Conservation (phyloP, 1,140 invertebrate species). For the Drosophila mauritiana region DNA sequence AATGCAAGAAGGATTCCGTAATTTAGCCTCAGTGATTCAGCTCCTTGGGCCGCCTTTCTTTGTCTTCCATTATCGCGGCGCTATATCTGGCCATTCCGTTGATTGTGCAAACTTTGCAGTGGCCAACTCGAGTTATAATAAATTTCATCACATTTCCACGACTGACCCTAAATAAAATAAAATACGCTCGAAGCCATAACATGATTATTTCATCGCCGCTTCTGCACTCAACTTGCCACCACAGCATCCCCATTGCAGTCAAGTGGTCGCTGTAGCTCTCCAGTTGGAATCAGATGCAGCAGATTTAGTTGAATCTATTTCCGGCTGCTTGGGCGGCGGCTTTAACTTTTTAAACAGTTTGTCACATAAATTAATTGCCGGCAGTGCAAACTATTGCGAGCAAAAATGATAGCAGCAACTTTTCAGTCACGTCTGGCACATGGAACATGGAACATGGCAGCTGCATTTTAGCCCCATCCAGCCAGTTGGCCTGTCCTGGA, state of each 20-base stretch:
- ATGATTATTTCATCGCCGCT: constrained; percentile 57
- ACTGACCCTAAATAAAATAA: constrained; percentile 15
- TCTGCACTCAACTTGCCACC: constrained; percentile 34
- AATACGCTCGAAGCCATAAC: constrained; percentile 52
- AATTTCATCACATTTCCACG: constrained; percentile 69
- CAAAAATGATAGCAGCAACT: constrained; percentile 56
- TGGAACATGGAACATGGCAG: constrained; percentile 36
- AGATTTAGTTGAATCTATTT: constrained; percentile 30
- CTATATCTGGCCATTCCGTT: constrained; percentile 52
- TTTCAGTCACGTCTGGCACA: constrained; percentile 66
- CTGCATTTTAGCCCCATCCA: not conserved
- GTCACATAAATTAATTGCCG: constrained; percentile 65
- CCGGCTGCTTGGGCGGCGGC: constrained; percentile 35
- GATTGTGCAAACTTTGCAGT: constrained; percentile 70
- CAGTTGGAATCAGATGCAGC: constrained; percentile 34
- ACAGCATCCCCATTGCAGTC: constrained; percentile 13
- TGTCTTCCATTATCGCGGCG: constrained; percentile 62
- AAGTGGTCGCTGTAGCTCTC: constrained; percentile 35
- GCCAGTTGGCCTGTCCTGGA: not conserved
- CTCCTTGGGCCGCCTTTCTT: constrained; percentile 44
- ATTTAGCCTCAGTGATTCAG: constrained; percentile 55
- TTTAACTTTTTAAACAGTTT: constrained; percentile 60
- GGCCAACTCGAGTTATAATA: constrained; percentile 67
- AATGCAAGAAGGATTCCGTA: constrained; percentile 82
- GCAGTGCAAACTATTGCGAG: constrained; percentile 42